Percentiles rank a stretch among this genome's conserved stretches.
Evolutionary conservation across 2,797 vertebrate species (phyloP).

Genomic region (Oceanodroma leucorhoa): DNA sequence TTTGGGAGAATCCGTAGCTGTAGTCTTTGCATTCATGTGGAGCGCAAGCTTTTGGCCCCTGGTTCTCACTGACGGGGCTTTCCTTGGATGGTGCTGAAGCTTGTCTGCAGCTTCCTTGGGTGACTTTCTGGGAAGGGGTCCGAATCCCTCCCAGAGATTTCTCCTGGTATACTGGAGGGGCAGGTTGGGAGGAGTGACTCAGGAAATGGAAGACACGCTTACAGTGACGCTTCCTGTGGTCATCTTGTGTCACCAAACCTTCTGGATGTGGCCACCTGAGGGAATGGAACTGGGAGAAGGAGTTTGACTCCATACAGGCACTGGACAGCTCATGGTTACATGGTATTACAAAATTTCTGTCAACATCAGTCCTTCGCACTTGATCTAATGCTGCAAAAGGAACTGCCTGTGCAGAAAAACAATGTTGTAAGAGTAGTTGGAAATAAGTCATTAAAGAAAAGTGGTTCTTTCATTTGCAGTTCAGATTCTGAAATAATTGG

Average conservation of each 20-base stretch:
- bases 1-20: background rate
- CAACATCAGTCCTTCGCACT: background rate
- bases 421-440: background rate
- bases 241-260: background rate
- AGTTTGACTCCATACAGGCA: background rate
- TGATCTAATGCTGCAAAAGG: background rate
- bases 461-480: slow-evolving; percentile 78
- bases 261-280: background rate
- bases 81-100: background rate
- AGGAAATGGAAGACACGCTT: rapidly evolving
- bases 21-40: rapidly evolving
- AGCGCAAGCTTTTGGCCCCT: background rate
- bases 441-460: slow-evolving; percentile 42
- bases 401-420: background rate
- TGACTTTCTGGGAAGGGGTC: background rate
- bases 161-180: background rate
- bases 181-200: background rate
- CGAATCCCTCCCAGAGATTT: background rate
- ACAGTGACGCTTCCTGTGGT: background rate
- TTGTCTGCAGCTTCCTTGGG: background rate
- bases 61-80: rapidly evolving
- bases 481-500: slow-evolving; percentile 98
- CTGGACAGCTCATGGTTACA: rapidly evolving
- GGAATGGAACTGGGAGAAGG: background rate
- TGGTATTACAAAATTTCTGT: background rate